These are phyloP conservation scores for Tridacna gigas DNA, from an alignment of 2,888 invertebrate species.

Conservation along the genomic window DNA sequence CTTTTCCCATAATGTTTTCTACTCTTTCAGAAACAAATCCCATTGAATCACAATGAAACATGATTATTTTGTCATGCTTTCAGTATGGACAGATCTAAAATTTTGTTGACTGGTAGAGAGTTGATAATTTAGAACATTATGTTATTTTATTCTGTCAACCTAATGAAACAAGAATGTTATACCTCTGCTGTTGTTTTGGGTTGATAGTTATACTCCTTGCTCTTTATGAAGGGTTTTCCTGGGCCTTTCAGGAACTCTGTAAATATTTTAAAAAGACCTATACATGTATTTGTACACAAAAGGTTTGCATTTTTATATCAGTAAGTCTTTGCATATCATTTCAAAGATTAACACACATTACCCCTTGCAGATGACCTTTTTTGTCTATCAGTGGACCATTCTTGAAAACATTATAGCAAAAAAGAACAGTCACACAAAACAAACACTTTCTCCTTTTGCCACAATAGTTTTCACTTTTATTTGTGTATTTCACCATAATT, in stretches of 20 bases:
- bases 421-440: background rate
- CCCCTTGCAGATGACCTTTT: background rate
- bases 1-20: slow-evolving; percentile 2
- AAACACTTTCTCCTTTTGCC: background rate
- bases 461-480: background rate
- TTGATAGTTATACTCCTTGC: slow-evolving; percentile 65
- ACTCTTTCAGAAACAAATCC: too few species aligned
- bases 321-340: background rate
- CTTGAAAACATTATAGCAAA: background rate
- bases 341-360: background rate
- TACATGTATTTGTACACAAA: background rate
- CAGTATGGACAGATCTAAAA: too few species aligned
- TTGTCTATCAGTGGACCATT: background rate
- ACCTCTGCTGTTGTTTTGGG: slow-evolving; percentile 60
- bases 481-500: background rate
- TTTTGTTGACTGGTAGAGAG: background rate
- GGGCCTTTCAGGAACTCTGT: slow-evolving; percentile 63
- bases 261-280: background rate
- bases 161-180: background rate
- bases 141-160: background rate
- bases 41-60: too few species aligned
- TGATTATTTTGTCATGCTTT: too few species aligned
- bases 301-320: background rate
- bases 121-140: background rate
- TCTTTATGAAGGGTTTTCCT: slow-evolving; percentile 57